These are phyloP conservation scores for Berghia stephanieae DNA, from an alignment of 1,140 invertebrate genomes.

Conservation along the genomic window DNA sequence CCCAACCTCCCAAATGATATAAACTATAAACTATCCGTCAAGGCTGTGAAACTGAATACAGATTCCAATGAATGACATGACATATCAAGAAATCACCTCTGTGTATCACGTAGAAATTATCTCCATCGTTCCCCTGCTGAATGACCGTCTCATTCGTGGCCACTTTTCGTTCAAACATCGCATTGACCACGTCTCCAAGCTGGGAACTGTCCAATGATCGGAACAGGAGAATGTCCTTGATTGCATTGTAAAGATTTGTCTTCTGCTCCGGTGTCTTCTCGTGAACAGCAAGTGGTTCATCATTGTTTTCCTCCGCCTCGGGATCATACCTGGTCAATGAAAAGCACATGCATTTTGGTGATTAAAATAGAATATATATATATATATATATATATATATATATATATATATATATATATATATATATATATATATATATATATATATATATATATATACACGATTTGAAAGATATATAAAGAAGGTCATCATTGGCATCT, in stretches of 20 bases:
- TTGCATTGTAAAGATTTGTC: slow-evolving; percentile 85
- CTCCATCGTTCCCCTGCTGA: slow-evolving; percentile 90
- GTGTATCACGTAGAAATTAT: slow-evolving; percentile 63
- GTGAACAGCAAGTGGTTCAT: slow-evolving; percentile 75
- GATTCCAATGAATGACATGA: neutral
- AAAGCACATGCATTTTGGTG: no score
- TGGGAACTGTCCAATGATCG: slow-evolving; percentile 83
- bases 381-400: no score
- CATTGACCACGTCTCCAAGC: slow-evolving; percentile 89
- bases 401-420: no score
- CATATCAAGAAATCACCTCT: slow-evolving; percentile 68
- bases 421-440: no score
- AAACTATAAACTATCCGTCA: neutral
- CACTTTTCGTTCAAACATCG: slow-evolving; percentile 92
- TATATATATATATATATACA: no score
- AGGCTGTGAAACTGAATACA: no score
- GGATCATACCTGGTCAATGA: slow-evolving; percentile 89
- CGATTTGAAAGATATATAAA: no score
- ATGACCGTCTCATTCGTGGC: slow-evolving; percentile 86
- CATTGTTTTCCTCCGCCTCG: slow-evolving; percentile 83
- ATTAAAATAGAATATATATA: no score
- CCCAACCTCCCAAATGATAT: no score
- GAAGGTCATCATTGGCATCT: no score
- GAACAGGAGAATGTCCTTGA: slow-evolving; percentile 93
- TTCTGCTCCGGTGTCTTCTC: slow-evolving; percentile 79